A percentile compares a stretch with the other conserved stretches of the same genome.
Conservation (phyloP, 2,797 vertebrate species). For the Parauchenoglanis ngamensis region DNA sequence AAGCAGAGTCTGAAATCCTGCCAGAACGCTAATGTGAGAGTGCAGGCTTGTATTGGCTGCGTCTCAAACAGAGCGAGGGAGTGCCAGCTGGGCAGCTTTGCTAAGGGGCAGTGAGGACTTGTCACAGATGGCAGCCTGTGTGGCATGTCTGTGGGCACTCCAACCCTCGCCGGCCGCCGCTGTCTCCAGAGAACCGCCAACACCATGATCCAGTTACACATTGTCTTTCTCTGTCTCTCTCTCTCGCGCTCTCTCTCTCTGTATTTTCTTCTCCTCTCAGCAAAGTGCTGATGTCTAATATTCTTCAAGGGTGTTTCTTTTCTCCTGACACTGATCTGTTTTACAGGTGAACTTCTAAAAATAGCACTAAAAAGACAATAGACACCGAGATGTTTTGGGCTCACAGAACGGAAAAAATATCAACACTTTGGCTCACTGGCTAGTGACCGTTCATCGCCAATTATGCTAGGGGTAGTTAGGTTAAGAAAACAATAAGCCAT, state of each 20-base stretch:
- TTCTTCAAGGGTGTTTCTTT: neutral
- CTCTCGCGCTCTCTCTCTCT: neutral
- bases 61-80: slow-evolving; percentile 4
- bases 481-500: neutral
- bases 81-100: slow-evolving; percentile 42
- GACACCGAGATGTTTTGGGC: neutral
- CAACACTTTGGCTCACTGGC: neutral
- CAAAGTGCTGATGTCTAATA: slow-evolving; percentile 25
- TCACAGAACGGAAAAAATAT: neutral
- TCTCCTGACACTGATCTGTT: neutral
- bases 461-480: neutral
- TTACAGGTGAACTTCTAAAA: slow-evolving; percentile 21
- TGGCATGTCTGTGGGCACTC: slow-evolving; percentile 42
- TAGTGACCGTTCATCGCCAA: neutral
- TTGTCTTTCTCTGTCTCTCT: slow-evolving; percentile 11
- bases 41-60: slow-evolving; percentile 2
- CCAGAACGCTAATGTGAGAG: slow-evolving; percentile 34
- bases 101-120: slow-evolving; percentile 12
- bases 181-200: slow-evolving; percentile 31
- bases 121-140: slow-evolving; percentile 50
- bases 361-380: neutral
- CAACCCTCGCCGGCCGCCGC: slow-evolving; percentile 31
- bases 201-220: neutral
- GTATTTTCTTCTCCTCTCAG: neutral
- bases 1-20: slow-evolving; percentile 25